phyloP scores from a whole-genome alignment of 1,140 invertebrate genomes.

The Muscidifurax raptorellus region DNA sequence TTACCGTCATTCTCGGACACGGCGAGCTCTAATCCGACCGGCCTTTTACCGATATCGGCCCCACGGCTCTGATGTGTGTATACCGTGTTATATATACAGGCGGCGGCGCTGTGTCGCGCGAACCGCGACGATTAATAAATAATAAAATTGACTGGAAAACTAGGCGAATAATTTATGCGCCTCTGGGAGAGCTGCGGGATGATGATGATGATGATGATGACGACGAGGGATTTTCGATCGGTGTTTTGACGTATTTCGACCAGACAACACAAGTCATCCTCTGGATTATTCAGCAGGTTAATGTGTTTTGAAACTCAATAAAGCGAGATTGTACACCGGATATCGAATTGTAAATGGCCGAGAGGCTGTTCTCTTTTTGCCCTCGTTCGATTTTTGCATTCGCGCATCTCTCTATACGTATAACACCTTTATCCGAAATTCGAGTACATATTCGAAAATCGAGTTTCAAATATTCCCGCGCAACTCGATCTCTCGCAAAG shows the following conservation, averaged over 20 bases:
- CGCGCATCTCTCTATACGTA: too few relatives aligned
- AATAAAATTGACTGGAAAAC: slow-evolving; percentile 6
- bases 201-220: not conserved
- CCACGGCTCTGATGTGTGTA: not conserved
- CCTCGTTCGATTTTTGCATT: not conserved
- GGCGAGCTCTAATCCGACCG: not conserved
- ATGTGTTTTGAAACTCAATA: not conserved
- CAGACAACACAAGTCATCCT: too few relatives aligned
- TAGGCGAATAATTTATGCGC: not conserved
- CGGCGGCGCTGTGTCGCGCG: too few relatives aligned
- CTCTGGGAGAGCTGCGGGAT: not conserved
- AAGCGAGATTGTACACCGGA: not conserved
- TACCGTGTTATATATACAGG: too few relatives aligned
- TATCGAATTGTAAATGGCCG: not conserved
- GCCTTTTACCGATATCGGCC: not conserved
- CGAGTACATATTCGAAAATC: too few relatives aligned
- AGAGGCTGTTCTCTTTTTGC: not conserved
- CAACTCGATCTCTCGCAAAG: too few relatives aligned
- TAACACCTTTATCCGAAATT: too few relatives aligned
- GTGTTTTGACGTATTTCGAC: not conserved
- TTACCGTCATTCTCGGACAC: slow-evolving; percentile 22
- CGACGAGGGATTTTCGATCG: not conserved
- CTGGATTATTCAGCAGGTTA: not conserved
- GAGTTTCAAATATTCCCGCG: too few relatives aligned
- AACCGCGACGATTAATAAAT: not conserved